A percentile compares a stretch with the other conserved stretches of the same genome.
phyloP scores from a whole-genome alignment of 2,797 vertebrate species.

The Lithobates sylvaticus region DNA sequence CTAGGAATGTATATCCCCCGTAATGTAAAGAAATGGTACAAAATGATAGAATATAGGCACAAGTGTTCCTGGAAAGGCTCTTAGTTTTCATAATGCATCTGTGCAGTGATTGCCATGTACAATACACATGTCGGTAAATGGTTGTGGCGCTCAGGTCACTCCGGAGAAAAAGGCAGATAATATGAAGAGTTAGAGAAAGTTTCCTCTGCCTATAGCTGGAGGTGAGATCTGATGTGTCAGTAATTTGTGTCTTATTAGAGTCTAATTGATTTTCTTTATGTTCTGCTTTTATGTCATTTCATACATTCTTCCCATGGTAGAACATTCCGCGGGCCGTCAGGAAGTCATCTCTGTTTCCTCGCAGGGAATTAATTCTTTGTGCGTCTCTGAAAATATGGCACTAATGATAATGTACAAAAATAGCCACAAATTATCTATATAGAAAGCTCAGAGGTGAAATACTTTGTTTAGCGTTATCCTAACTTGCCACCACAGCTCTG shows the following conservation, averaged over 20 bases:
- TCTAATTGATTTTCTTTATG: slow-evolving; percentile 33
- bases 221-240: slow-evolving; percentile 15
- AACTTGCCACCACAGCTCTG: too few relatives aligned
- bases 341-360: background rate
- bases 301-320: background rate
- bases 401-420: too few relatives aligned
- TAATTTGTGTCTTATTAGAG: slow-evolving; percentile 4
- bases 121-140: slow-evolving; percentile 27
- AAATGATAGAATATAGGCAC: slow-evolving; percentile 27
- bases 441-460: too few relatives aligned
- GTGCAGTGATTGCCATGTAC: slow-evolving; percentile 5
- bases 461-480: background rate
- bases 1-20: background rate
- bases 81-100: slow-evolving; percentile 42
- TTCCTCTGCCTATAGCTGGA: background rate
- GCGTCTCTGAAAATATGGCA: too few relatives aligned
- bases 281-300: slow-evolving; percentile 42
- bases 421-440: background rate
- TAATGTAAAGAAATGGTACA: slow-evolving; percentile 47
- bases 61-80: background rate
- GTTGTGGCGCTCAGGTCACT: slow-evolving; percentile 34
- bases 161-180: background rate
- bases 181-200: background rate
- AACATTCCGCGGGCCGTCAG: slow-evolving; percentile 57
- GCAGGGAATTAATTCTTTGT: too few relatives aligned